Base-by-base conservation (phyloP, 1,140 invertebrate species). In the Vollenhovia emeryi region DNA sequence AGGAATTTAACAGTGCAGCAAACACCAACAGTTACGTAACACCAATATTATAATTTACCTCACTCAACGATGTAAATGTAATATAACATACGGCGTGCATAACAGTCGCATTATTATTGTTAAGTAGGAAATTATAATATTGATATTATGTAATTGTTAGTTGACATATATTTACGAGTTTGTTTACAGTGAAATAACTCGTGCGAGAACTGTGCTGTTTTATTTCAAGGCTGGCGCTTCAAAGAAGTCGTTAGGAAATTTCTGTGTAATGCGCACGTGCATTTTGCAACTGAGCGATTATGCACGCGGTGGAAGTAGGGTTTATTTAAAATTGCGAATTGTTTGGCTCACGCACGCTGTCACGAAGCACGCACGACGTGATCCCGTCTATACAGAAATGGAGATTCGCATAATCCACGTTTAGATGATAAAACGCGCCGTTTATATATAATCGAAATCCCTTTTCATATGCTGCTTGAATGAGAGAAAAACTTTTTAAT, bases 241-340 rank as follows among this genome's bases (percentile, higher is more conserved):
- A 11, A 24, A 30, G 55, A 27, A 55, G 27, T 75, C 43, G 59
- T 86, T 59, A 57, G 50, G 55, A 48, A 33, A 27, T 50, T 85
- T 11, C 48, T 36, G 45, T 24, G 36, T 55, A 50, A 36, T 36
- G 36, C 36, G 40, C 52, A 6, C 30, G 13, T 59, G 33, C 60
- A 64, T 64, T 64, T 64, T 64, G 55, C 84, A 40, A 60, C n/a
- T 68, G 24, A 69, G 15, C 48, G 62, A 82, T 87, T 75, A 74
- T 71, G 48, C 43, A 52, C 48, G 45, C 33, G 43, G 62, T 33
- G 27, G 24, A 64, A 4, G 68, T 18, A 27, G 55, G 8, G 68
- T 83, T 88, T 88, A 86, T 88, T 88, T 88, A 24, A 27, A 40
- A 75, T 36, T 86, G 33, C 1, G 48, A 84, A 75, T 75, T 18